Evolutionary conservation across 2,888 invertebrate species (phyloP), one percentile per base, ranked within the genome.

Genomic region (Labia minor): DNA sequence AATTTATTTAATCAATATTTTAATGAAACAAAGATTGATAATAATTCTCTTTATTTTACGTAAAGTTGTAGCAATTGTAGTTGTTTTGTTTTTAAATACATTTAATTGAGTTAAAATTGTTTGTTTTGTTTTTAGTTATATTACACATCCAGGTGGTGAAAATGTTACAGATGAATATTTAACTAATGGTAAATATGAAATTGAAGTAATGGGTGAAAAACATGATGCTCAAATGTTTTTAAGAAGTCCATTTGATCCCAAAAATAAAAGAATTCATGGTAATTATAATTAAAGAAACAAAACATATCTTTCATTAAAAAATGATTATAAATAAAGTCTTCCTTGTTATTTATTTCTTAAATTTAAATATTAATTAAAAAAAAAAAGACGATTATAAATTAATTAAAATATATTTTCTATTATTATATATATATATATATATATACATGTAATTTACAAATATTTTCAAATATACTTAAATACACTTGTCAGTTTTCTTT

Each of bases 191-290:
- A 77, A 82, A 19, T 95, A 92, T 74, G 85, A 90, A 75, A 83
- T 95, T 61, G 92, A 93, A 81, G 83, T 88, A 18, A 83, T 91
- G 82, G 91, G 92, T 6, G 83, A 84, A 71, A 83, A 81, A 71
- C 83, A 89, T 75, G 84, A 85, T 65, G 91, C 92, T 0, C 81
- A 81, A 3, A 78, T 89, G 65, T 85, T 89, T 74, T 74, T 87
- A 20, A 85, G 81, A 73, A 89, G 90, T 71, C 92, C 92, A 0
- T 94, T 94, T 74, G 93, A 95, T 79, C 89, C 91, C 0, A 82
- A 82, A 65, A 87, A 88, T 66, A 85, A 86, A 74, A 82, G 93
- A 71, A 78, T 90, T 65, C 79, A 86, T 63, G 93, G 92, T 33
- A 72, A 75, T 65, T 81, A 81, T 69, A 77, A 78, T 64, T 73